Percentiles rank a stretch among this genome's conserved stretches.
Conservation (phyloP, 2,888 invertebrate species). For the Parapristionchus giblindavisi region DNA sequence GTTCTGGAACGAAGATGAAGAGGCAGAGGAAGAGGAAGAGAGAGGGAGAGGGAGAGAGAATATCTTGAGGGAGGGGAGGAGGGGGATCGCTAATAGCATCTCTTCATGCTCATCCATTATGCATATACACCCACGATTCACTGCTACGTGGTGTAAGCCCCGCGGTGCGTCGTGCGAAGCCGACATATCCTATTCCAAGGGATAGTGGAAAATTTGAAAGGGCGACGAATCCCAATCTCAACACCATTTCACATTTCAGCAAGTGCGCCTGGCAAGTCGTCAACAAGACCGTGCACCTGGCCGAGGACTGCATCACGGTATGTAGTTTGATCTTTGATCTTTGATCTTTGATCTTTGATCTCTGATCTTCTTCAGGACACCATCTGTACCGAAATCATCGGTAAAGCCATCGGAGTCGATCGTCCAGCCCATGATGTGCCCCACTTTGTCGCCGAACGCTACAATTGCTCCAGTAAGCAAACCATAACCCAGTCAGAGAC, state of each 20-base stretch:
- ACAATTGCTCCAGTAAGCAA: constrained; percentile 26
- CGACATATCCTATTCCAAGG: too few species aligned
- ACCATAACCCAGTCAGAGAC: too few species aligned
- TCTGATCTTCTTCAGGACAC: background rate
- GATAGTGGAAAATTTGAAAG: background rate
- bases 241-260: background rate
- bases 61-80: too few species aligned
- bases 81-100: background rate
- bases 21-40: too few species aligned
- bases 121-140: too few species aligned
- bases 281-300: constrained; percentile 27
- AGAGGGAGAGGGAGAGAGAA: too few species aligned
- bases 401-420: constrained; percentile 30
- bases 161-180: too few species aligned
- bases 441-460: constrained; percentile 22
- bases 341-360: background rate
- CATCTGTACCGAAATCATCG: constrained; percentile 23
- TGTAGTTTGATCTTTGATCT: background rate
- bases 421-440: constrained; percentile 15
- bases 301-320: constrained; percentile 26
- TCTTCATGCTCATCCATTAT: too few species aligned
- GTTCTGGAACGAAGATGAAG: too few species aligned
- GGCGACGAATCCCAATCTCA: background rate
- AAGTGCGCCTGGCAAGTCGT: constrained; percentile 36
- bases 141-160: too few species aligned